Evolutionary conservation across 2,888 invertebrate species (phyloP).

Genomic region (Rhabditophanes sp.): DNA sequence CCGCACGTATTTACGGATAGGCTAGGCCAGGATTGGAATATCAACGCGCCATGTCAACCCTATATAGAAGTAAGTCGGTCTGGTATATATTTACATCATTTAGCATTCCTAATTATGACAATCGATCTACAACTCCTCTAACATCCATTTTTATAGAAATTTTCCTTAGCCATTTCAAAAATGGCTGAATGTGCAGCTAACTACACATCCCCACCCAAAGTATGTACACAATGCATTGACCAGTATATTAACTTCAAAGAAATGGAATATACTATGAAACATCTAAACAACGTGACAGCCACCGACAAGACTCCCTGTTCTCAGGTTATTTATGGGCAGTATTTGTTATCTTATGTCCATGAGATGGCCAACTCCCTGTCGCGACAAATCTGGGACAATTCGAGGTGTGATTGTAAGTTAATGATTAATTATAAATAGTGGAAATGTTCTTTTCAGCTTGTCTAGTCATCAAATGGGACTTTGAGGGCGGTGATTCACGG

Average conservation of each 20-base stretch:
- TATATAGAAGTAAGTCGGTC: no score
- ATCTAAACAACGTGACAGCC: conserved; percentile 18
- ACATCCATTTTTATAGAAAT: no score
- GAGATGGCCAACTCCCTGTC: conserved; percentile 28
- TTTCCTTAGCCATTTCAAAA: no score
- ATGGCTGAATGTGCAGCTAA: conserved; percentile 34
- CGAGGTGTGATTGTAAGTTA: conserved; percentile 33
- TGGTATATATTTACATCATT: no score
- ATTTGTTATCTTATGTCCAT: conserved; percentile 30
- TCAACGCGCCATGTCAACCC: no score
- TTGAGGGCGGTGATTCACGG: conserved; percentile 15
- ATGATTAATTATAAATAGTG: conserved; percentile 5
- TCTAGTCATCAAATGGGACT: conserved; percentile 22
- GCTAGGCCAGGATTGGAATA: no score
- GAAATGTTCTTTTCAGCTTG: conserved; percentile 16
- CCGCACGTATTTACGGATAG: no score
- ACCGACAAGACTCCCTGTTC: conserved; percentile 30
- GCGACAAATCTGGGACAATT: conserved; percentile 30
- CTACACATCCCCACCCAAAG: conserved; percentile 37
- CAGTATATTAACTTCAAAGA: conserved; percentile 33
- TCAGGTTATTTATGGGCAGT: conserved; percentile 36
- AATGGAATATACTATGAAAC: conserved; percentile 28
- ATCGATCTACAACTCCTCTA: no score
- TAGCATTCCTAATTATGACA: no score
- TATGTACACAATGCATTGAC: conserved; percentile 38